phyloP scores from a whole-genome alignment of 1,140 invertebrate genomes.

The Magallana ariakensis region DNA sequence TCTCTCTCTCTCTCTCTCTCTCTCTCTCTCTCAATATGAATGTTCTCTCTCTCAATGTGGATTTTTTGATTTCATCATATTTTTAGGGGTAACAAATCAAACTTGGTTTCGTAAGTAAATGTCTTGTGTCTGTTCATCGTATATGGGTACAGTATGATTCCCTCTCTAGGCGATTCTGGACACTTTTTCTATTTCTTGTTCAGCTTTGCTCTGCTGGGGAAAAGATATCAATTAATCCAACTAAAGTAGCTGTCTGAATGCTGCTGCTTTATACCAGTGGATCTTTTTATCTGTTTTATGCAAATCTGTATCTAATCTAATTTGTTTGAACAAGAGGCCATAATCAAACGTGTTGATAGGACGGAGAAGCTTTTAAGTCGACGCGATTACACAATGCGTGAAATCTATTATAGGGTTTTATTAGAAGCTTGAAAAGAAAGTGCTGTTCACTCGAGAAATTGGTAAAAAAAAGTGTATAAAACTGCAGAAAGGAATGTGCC shows the following conservation, averaged over 20 bases:
- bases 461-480: conserved; percentile 1
- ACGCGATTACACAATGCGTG: conserved; percentile 6
- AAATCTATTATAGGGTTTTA: conserved; percentile 17
- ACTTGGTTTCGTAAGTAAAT: no score
- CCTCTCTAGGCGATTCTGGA: no score
- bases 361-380: not conserved
- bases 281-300: conserved; percentile 2
- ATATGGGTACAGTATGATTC: no score
- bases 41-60: no score
- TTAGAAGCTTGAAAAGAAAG: not conserved
- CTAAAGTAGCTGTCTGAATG: no score
- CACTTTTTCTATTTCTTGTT: no score
- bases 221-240: no score
- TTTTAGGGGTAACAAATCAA: no score
- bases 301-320: conserved; percentile 30
- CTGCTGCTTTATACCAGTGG: no score
- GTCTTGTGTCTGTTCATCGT: no score
- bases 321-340: conserved; percentile 25
- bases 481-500: not conserved
- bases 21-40: not conserved
- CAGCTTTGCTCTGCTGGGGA: no score
- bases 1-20: conserved; percentile 12
- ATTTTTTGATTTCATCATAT: no score
- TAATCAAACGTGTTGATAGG: conserved; percentile 10
- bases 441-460: not conserved